phyloP scores from a whole-genome alignment of 2,888 invertebrate genomes.

The Idaea straminata region DNA sequence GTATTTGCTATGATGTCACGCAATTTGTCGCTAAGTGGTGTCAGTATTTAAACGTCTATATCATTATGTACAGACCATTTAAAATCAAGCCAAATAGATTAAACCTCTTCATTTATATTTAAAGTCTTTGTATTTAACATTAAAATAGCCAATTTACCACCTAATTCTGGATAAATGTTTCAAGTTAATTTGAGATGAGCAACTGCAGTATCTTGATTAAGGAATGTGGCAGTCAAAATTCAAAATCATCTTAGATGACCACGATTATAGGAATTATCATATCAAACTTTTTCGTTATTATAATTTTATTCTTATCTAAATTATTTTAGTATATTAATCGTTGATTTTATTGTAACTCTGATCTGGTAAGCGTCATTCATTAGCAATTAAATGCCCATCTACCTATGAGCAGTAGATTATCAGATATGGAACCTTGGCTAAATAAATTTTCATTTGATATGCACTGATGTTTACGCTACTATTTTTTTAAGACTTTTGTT shows the following conservation, averaged over 20 bases:
- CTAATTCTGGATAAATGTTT: too few relatives aligned
- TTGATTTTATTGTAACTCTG: neutral
- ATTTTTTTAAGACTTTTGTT: too few relatives aligned
- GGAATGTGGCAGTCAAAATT: neutral
- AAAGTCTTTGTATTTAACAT: too few relatives aligned
- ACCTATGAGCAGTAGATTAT: neutral
- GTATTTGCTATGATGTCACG: too few relatives aligned
- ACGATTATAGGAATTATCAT: neutral
- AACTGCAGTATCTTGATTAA: neutral
- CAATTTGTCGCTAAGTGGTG: too few relatives aligned
- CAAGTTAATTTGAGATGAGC: neutral
- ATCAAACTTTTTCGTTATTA: neutral
- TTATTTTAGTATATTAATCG: neutral
- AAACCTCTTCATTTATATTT: too few relatives aligned
- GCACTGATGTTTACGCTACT: too few relatives aligned
- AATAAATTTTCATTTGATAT: too few relatives aligned
- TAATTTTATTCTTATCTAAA: neutral
- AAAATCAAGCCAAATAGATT: too few relatives aligned
- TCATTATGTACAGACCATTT: too few relatives aligned
- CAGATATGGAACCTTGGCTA: neutral
- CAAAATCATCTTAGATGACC: neutral
- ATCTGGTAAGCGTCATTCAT: neutral
- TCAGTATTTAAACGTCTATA: too few relatives aligned
- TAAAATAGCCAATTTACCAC: too few relatives aligned
- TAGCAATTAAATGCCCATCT: slow-evolving; percentile 1